Base-by-base conservation (phyloP, 2,113 vertebrate genomes). In the Corapipo altera region DNA sequence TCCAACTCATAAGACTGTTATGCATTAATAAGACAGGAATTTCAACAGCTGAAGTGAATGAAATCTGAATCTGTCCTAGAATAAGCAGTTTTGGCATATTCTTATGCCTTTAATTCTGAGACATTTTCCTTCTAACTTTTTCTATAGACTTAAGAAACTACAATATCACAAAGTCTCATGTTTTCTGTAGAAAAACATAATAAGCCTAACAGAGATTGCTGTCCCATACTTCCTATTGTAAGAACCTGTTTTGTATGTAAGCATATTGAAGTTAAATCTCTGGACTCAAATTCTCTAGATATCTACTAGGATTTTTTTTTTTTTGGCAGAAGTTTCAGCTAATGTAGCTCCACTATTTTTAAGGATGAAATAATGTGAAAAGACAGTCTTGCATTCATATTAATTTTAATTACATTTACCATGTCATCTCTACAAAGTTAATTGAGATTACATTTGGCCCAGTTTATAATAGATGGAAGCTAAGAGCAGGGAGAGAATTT, bases 381-480 rank as follows among this genome's bases (percentile, higher is more conserved):
- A 88, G n/a, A 23, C 23, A 62, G 30, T 83, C 46, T 83, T 90
- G 46, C 37, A 54, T 88, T 96, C 73, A 39, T 88, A 70, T 49
- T 83, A 1, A 48, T 85, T 95, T 85, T 76, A 93, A 91, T 85
- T 93, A 52, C 49, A 65, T 85, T 95, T 94, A 69, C 62, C 15
- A 3, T 80, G 71, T 85, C 41, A 76, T 71, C 54, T 85, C 66
- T 32, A 26, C 90, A 83, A 85, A 88, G 78, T 90, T 95, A 83
- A 85, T 49, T 85, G 67, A 88, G 67, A 35, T 90, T 88, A 76
- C 61, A 28, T 85, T 91, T 85, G 71, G 22, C 51, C 74, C 54
- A 82, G 10, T 4, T 28, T 73, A 21, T 52, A 82, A 75, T 23
- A 78, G 52, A 35, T 71, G 32, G 49, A 52, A 82, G 49, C 61